Base-by-base conservation (phyloP, 2,888 invertebrate genomes). In the Panopea generosa region DNA sequence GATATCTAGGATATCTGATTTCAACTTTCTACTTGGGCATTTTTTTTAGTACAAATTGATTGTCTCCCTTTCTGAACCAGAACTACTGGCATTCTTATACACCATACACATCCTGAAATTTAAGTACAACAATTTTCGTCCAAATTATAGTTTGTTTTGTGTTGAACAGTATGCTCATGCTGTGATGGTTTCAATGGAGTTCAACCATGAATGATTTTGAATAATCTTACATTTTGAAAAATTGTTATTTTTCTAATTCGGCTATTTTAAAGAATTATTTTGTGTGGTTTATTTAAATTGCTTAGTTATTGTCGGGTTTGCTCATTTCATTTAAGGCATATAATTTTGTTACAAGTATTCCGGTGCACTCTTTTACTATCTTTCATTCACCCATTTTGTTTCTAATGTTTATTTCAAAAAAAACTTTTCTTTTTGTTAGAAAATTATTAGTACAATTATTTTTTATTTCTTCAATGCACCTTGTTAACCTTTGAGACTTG, bases 241-340 rank as follows among this genome's bases (percentile, higher is more conserved):
- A 71, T 76, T 61, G 71, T 76, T 65, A 76, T 76, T 76, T 76
- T 76, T 67, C 70, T 70, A 71, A 33, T 33, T 33, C 11, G 11
- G 6, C 33, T 33, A 11, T 33, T 33, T 33, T 7, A 33, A 33
- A 33, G 33, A 4, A 33, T 11, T 33, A 33, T 11, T 33, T 33
- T 33, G 33, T 33, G 11, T 33, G 33, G 33, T 33, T 7, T 33
- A 11, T 33, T 7, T 33, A 11, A 11, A 7, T 11, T 45, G 9
- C 65, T 65, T 71, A 71, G 65, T 71, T 59, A 65, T 71, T 45
- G 62, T 33, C 26, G 24, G 71, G 65, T 71, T 59, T 61, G 65
- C 60, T 55, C 66, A 66, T 61, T 61, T 66, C 61, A 47, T 45
- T 61, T 27, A 61, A 55, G 61, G 60, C 60, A 55, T 60, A 61